These are phyloP conservation scores for Temnothorax ravouxi DNA, from an alignment of 2,888 invertebrate species.

Conservation along the genomic window DNA sequence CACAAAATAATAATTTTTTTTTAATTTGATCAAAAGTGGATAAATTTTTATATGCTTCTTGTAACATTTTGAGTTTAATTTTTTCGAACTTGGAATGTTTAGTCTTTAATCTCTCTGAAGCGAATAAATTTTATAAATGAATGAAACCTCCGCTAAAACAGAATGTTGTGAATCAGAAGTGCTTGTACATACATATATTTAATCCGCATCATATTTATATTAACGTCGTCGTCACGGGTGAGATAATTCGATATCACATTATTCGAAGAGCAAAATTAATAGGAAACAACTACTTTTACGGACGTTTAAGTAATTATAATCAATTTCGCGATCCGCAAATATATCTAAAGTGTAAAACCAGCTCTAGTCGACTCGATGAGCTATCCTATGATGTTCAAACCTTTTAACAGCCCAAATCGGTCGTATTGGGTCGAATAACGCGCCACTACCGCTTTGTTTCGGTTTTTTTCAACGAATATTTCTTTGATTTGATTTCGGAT, in stretches of 20 bases:
- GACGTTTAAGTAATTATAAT: constrained; percentile 65
- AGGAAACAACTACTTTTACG: constrained; percentile 38
- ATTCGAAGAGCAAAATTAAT: constrained; percentile 64
- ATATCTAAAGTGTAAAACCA: constrained; percentile 37
- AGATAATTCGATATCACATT: constrained; percentile 4
- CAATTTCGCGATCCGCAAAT: constrained; percentile 65
- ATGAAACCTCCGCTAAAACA: not conserved
- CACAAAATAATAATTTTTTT: not conserved
- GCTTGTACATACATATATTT: not conserved
- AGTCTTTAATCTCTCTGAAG: not conserved
- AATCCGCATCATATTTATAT: not conserved
- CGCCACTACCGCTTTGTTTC: not conserved
- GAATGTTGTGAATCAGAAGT: not conserved
- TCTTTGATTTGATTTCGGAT: constrained; percentile 51
- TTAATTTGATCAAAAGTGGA: not conserved
- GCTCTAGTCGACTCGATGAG: constrained; percentile 53
- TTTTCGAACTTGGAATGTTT: not conserved
- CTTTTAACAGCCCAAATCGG: constrained; percentile 32
- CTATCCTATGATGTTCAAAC: not conserved
- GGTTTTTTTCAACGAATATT: constrained; percentile 35
- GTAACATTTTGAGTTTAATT: constrained; percentile 2
- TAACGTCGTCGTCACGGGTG: not conserved
- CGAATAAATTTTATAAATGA: not conserved
- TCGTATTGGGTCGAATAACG: constrained; percentile 3
- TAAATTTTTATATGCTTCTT: not conserved